Base-by-base conservation (phyloP, 2,888 invertebrate genomes). In the Brachyopa scutellaris region DNA sequence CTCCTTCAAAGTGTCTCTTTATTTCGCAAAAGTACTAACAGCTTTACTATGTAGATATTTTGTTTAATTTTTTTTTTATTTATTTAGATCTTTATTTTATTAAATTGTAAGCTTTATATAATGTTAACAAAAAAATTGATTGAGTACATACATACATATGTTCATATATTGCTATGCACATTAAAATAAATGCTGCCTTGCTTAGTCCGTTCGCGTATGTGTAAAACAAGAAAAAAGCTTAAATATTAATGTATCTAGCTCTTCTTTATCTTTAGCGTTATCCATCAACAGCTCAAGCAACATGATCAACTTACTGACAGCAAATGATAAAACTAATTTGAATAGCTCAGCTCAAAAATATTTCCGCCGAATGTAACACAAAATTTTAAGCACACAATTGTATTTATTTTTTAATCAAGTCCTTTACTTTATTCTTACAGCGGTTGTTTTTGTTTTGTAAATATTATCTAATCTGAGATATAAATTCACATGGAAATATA, bases 281-380 rank as follows among this genome's bases (percentile, higher is more conserved):
- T 59, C 19, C 31, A 11, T 33, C 59, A 64, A 36, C 74, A 67
- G 45, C 55, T 74, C 53, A 13, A 33, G 61, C 66, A 67, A 67
- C 61, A 11, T 53, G 45, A 64, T 49, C 70, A 70, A 70, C 80
- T 76, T 80, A 80, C 76, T 76, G 76, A 64, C 49, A 76, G 80
- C 80, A 80, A 80, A 80, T 76, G 80, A 76, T 61, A 29, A n/a
- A 73, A 45, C 51, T 23, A 17, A 36, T n/a, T 38, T 17, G 31
- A 57, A 29, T 47, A 55, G 17, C 61, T 42, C 69, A 57, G 40
- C 57, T 57, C 38, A 40, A 9, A 21, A n/a, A n/a, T 42, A 38
- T 23, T 45, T n/a, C 8, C 51, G 51, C 26, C 13, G 55, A 70
- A 38, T 49, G n/a, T 69, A 21, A 55, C 29, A 6, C 67, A 80